These are phyloP conservation scores for Candidula unifasciata DNA, from an alignment of 2,888 invertebrate species.

Conservation along the genomic window DNA sequence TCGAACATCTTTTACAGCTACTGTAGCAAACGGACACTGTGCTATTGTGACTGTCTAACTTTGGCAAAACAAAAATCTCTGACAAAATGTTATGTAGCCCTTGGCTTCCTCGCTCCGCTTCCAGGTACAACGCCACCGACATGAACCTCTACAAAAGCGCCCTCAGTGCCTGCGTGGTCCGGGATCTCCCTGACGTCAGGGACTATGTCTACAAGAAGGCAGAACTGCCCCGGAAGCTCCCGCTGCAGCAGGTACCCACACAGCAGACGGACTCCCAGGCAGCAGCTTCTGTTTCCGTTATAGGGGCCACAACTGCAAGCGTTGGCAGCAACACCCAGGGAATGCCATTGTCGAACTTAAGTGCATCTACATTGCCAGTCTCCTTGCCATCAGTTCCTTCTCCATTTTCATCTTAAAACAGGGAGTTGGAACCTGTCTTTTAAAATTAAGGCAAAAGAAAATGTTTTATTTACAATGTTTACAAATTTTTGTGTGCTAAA, in stretches of 20 bases:
- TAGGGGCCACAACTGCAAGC: neutral
- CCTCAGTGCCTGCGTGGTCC: conserved; percentile 91
- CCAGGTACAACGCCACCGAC: conserved; percentile 91
- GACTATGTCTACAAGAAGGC: conserved; percentile 88
- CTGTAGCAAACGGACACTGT: neutral
- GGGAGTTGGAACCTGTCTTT: too few relatives aligned
- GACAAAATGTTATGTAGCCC: neutral
- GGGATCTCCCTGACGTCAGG: conserved; percentile 90
- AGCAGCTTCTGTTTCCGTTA: neutral
- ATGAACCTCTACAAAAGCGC: conserved; percentile 95
- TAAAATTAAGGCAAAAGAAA: too few relatives aligned
- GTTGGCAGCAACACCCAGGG: neutral
- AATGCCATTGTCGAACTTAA: neutral
- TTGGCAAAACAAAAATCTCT: too few relatives aligned
- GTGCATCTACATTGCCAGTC: neutral
- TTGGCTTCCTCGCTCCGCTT: neutral
- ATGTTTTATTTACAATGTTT: neutral
- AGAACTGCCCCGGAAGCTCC: conserved; percentile 17
- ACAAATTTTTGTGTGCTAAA: neutral
- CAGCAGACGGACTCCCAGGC: neutral
- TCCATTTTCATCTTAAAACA: neutral
- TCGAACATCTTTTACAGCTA: too few relatives aligned
- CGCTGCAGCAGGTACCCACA: neutral
- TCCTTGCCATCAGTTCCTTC: conserved; percentile 6
- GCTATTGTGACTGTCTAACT: too few relatives aligned